These are phyloP conservation scores for Tachyglossus aculeatus DNA, from an alignment of 2,797 vertebrate genomes.

Conservation along the genomic window DNA sequence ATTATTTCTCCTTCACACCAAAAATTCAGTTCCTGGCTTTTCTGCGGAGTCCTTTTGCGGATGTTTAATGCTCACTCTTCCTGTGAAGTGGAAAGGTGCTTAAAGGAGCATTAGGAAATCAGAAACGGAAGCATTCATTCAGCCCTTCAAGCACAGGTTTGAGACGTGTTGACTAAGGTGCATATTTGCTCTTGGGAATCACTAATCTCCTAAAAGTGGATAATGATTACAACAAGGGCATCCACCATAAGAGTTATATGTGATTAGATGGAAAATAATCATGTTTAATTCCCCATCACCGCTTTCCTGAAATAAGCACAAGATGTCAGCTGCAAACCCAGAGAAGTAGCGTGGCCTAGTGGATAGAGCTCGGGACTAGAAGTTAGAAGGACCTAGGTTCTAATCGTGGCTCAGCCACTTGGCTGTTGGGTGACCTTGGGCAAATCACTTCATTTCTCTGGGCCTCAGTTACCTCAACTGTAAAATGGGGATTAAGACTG, in stretches of 20 bases:
- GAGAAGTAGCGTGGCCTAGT: too few relatives aligned
- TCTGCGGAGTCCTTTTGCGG: neutral
- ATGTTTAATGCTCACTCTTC: neutral
- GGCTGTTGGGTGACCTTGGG: too few relatives aligned
- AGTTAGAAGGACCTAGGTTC: too few relatives aligned
- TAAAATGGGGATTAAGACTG: too few relatives aligned
- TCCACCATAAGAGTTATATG: conserved; percentile 19
- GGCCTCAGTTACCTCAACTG: too few relatives aligned
- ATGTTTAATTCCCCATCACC: neutral
- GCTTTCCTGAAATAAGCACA: conserved; percentile 44
- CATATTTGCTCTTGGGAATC: conserved; percentile 18
- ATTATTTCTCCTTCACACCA: neutral
- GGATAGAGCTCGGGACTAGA: too few relatives aligned
- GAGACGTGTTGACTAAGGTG: conserved; percentile 3
- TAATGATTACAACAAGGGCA: neutral
- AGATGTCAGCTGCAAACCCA: neutral
- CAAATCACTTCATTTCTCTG: too few relatives aligned
- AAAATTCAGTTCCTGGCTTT: neutral
- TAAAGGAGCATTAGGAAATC: neutral
- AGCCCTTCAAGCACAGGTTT: conserved; percentile 2
- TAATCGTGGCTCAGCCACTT: too few relatives aligned
- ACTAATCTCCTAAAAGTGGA: neutral
- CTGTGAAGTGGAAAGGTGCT: neutral
- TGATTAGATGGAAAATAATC: conserved; percentile 20
- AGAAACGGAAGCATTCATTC: neutral